Base-by-base conservation (phyloP, 2,797 vertebrate species). In the Neoniphon sammara region DNA sequence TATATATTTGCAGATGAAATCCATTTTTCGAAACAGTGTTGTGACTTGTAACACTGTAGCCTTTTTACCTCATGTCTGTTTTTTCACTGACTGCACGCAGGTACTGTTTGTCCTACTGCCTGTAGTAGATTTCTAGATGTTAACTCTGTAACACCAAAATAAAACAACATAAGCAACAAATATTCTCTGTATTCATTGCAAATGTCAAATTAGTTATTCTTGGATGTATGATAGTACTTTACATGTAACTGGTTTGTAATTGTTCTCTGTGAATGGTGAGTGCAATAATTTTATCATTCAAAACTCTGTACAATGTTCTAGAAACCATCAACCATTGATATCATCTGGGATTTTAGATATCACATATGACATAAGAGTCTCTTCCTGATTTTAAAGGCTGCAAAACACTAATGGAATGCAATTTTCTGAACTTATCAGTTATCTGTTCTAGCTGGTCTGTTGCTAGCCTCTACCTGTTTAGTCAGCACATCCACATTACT, bases 141-240 rank as follows among this genome's bases (percentile, higher is more conserved):
- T 96, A 95, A 96, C 95, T 95, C 95, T 96, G 94, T 96, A 96
- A 95, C 94, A 94, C 94, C 92, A 95, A 95, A 95, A 94, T 94
- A 93, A 94, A 94, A 90, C 66, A 68, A 82, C 75, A 85, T 83
- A 89, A 90, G 90, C 72, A 82, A 84, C 70, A 73, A 20, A 54
- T 20, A 58, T 46, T 53, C 21, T 52, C 47, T 73, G 39, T 1
- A 65, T 53, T 74, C 17, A 34, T 31, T 56, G 27, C 54, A 56
- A 8, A 31, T 18, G 21, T 58, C 7, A 58, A 69, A 47, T 62
- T 23, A 6, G n/a, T 8, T 82, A 67, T 70, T 65, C 12, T 23
- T 5, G 64, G 11, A 7, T 70, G 14, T 53, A 5, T 56, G 23
- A 53, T 15, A 67, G 39, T 67, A 31, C 6, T 44, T 34, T 6